Evolutionary conservation across 2,888 invertebrate species (phyloP).

Genomic region (Harpalus rufipes): DNA sequence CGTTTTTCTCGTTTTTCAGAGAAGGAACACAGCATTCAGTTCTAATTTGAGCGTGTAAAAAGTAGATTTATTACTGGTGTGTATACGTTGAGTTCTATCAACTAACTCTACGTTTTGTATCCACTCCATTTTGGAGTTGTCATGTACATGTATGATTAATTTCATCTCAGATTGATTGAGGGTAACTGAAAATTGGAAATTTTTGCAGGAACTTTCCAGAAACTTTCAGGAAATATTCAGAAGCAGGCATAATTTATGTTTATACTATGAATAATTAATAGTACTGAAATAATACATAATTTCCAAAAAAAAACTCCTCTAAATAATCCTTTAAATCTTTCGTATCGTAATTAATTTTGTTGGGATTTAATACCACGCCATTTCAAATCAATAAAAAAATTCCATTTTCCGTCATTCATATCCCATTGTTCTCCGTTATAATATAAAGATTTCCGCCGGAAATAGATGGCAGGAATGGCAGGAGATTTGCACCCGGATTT

Average conservation of each 20-base stretch:
- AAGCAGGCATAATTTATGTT: not conserved
- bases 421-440: constrained; percentile 14
- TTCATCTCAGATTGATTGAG: constrained; percentile 46
- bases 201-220: constrained; percentile 30
- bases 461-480: constrained; percentile 31
- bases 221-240: not conserved
- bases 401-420: not conserved
- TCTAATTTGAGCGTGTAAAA: constrained; percentile 27
- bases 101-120: not conserved
- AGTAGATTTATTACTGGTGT: constrained; percentile 54
- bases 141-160: constrained; percentile 55
- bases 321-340: no score
- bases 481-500: constrained; percentile 55
- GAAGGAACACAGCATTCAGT: not conserved
- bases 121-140: constrained; percentile 50
- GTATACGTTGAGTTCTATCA: constrained; percentile 5
- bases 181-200: constrained; percentile 32
- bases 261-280: not conserved
- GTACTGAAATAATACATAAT: not conserved
- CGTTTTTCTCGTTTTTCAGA: constrained; percentile 7
- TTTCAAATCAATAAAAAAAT: constrained; percentile 11
- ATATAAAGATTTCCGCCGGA: constrained; percentile 23
- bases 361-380: not conserved
- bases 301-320: constrained; percentile 14
- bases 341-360: not conserved